Base-by-base conservation (phyloP, 1,140 invertebrate species). In the Stenopsyche tienmushanensis region DNA sequence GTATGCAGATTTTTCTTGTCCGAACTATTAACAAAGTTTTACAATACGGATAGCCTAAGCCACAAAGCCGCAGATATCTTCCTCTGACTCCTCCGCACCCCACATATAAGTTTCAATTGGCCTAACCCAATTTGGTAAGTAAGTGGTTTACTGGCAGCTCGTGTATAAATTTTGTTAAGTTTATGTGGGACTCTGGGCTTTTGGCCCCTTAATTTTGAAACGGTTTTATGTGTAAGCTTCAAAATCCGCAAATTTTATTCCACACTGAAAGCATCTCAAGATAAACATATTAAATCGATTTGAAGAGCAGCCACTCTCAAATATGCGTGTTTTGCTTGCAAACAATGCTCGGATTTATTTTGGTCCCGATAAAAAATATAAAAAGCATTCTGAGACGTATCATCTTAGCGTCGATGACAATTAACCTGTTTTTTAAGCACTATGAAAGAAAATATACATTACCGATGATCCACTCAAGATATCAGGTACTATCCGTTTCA, bases 91-190 rank as follows among this genome's bases (percentile, higher is more conserved):
- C 57, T 9, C 24, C 15, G 15, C 42, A n/a, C 21, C 1, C 42
- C 57, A 47, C 41, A 47, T 60, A 60, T 60, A 60, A 60, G 57
- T 60, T 60, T 60, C 57, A 60, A 60, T 60, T 60, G 57, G 57
- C 42, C 57, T 60, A 60, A 60, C 57, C 57, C 57, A 60, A 60
- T 60, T 60, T 60, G 57, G 57, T 47, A 60, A 60, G 57, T 60
- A 60, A 60, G 57, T 24, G 57, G 57, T 60, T 60, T 47, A 60
- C 41, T 21, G 57, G 57, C 41, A 39, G 44, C 42, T 60, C 57
- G 57, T 17, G 44, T 60, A 47, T 60, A 60, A 60, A 60, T 60
- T 60, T 60, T 20, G 57, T 23, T 23, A 60, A 60, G 8, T 60
- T 60, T 47, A 39, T 54, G 52, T 34, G 9, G 18, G 52, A 13